phyloP scores from a whole-genome alignment of 1,140 invertebrate genomes.

The Elymnias hypermnestra region DNA sequence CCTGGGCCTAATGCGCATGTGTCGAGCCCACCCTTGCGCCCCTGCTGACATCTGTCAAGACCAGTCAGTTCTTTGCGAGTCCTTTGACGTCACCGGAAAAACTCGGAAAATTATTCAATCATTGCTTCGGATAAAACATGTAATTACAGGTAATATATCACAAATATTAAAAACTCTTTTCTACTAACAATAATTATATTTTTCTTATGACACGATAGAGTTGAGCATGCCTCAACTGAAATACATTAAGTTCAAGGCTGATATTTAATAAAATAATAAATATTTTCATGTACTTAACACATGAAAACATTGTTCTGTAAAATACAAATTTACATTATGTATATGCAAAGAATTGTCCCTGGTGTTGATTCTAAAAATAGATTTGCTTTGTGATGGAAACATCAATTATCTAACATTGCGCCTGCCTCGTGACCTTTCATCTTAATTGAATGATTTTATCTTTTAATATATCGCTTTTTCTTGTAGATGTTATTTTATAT shows the following conservation, averaged over 20 bases:
- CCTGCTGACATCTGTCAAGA: constrained; percentile 45
- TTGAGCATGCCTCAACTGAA: no score
- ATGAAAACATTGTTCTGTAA: no score
- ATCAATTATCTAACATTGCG: constrained; percentile 37
- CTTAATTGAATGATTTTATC: constrained; percentile 29
- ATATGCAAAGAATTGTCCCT: constrained; percentile 1
- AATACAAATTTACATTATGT: no score
- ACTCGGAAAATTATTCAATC: constrained; percentile 20
- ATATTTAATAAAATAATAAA: no score
- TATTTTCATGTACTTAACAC: no score
- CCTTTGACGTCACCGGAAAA: constrained; percentile 41
- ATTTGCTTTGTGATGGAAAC: constrained; percentile 17
- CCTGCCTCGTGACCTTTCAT: constrained; percentile 44
- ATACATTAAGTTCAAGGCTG: no score
- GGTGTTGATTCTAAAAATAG: constrained; percentile 40
- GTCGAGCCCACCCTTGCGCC: constrained; percentile 32
- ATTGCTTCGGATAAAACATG: constrained; percentile 33
- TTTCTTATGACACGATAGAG: no score
- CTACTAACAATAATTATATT: no score
- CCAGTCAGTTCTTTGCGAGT: constrained; percentile 30
- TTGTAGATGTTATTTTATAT: background rate
- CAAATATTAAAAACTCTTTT: no score
- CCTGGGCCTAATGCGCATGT: constrained; percentile 31
- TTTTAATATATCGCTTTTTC: constrained; percentile 20
- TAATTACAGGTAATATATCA: constrained; percentile 31